Evolutionary conservation across 2,888 invertebrate species (phyloP).

Genomic region (Lithodes maja): DNA sequence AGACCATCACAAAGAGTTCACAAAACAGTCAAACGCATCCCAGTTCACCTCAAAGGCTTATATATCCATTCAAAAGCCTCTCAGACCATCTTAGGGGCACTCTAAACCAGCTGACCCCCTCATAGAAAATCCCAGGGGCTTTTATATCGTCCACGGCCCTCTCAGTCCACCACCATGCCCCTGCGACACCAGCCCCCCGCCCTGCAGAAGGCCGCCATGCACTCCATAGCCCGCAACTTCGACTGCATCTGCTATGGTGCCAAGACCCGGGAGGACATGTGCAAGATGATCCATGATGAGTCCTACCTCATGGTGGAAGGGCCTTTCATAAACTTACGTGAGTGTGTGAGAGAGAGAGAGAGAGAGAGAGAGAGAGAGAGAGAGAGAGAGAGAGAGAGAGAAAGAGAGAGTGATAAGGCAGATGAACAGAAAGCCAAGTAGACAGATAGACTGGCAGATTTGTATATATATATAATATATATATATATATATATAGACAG

Average conservation of each 20-base stretch:
- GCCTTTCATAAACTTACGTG: conserved; percentile 48
- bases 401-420: no score
- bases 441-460: no score
- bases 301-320: conserved; percentile 31
- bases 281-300: conserved; percentile 46
- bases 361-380: no score
- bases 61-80: not conserved
- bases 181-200: conserved; percentile 29
- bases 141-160: not conserved
- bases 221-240: conserved; percentile 42
- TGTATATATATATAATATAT: no score
- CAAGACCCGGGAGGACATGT: conserved; percentile 46
- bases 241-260: conserved; percentile 47
- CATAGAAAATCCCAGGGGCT: not conserved
- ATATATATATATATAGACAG: no score
- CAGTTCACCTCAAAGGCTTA: not conserved
- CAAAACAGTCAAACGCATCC: not conserved
- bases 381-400: no score
- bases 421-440: no score
- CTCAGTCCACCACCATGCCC: conserved; percentile 25
- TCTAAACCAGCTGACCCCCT: not conserved
- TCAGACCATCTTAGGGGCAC: not conserved
- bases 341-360: not conserved
- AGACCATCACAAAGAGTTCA: no score
- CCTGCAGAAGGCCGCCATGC: conserved; percentile 39